A percentile compares a stretch with the other conserved stretches of the same genome.
Evolutionary conservation across 1,140 invertebrate species (phyloP).

Genomic region (Oedothorax gibbosus): DNA sequence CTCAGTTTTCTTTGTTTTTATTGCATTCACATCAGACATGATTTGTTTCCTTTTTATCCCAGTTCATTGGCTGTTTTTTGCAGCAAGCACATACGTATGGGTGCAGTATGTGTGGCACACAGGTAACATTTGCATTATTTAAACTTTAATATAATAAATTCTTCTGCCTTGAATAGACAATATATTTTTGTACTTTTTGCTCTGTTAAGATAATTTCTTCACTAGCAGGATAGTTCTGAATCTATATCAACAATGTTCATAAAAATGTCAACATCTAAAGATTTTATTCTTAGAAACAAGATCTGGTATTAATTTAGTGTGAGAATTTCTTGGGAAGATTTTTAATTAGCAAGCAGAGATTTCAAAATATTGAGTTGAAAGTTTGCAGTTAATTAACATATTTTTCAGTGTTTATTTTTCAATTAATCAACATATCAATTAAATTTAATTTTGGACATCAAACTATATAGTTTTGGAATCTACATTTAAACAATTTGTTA

Average conservation of each 20-base stretch:
- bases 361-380: too few relatives aligned
- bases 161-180: background rate
- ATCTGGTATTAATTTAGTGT: too few relatives aligned
- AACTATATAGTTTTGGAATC: too few relatives aligned
- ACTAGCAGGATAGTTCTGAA: background rate
- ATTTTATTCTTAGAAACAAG: too few relatives aligned
- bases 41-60: slow-evolving; percentile 99
- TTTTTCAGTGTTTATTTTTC: too few relatives aligned
- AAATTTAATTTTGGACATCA: too few relatives aligned
- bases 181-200: background rate
- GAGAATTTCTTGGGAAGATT: too few relatives aligned
- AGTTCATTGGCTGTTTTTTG: slow-evolving; percentile 97
- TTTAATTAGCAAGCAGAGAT: too few relatives aligned
- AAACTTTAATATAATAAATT: background rate
- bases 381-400: too few relatives aligned
- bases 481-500: too few relatives aligned
- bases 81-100: slow-evolving; percentile 98
- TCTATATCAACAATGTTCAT: background rate
- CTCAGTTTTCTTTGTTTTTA: slow-evolving; percentile 97
- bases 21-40: slow-evolving; percentile 97
- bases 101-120: slow-evolving; percentile 99
- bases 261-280: too few relatives aligned
- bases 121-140: slow-evolving; percentile 74
- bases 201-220: background rate
- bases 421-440: too few relatives aligned